A percentile compares a stretch with the other conserved stretches of the same genome.
These are phyloP conservation scores for Achroia grisella DNA, from an alignment of 1,140 invertebrate genomes.

Conservation along the genomic window DNA sequence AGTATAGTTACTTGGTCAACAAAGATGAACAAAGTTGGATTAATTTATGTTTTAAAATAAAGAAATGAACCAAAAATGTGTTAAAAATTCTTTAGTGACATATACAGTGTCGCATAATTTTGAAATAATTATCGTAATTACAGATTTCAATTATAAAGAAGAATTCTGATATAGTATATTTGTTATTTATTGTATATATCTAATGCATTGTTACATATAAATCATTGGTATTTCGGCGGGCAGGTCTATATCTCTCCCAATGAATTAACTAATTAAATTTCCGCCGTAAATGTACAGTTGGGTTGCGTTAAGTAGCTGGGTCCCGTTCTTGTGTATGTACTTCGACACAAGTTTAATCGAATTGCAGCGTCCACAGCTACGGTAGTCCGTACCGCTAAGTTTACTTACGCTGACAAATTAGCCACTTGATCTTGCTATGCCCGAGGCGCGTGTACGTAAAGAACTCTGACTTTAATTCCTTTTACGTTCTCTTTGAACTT, in stretches of 20 bases:
- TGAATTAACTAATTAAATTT: slow-evolving; percentile 63
- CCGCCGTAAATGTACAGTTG: slow-evolving; percentile 46
- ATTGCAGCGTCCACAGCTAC: slow-evolving; percentile 49
- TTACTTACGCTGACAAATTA: slow-evolving; percentile 61
- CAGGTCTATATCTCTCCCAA: slow-evolving; percentile 14
- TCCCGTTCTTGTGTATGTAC: slow-evolving; percentile 47
- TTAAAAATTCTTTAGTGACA: too few species aligned
- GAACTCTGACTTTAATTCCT: slow-evolving; percentile 38
- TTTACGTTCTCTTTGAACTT: slow-evolving; percentile 22
- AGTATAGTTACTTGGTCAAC: too few species aligned
- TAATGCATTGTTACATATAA: not conserved
- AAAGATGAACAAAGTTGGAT: too few species aligned
- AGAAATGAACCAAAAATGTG: too few species aligned
- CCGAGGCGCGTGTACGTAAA: slow-evolving; percentile 35
- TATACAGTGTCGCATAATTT: too few species aligned
- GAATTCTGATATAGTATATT: too few species aligned
- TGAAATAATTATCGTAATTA: too few species aligned
- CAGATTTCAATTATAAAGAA: too few species aligned
- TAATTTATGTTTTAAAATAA: too few species aligned
- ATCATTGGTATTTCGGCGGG: too few species aligned
- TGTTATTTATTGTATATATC: too few species aligned
- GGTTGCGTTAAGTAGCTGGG: slow-evolving; percentile 57
- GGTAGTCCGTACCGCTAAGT: slow-evolving; percentile 40
- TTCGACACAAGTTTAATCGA: slow-evolving; percentile 64
- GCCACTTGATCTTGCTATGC: slow-evolving; percentile 49